Evolutionary conservation across 2,113 vertebrate genomes (phyloP).

Genomic region (Sminthopsis crassicaudata): DNA sequence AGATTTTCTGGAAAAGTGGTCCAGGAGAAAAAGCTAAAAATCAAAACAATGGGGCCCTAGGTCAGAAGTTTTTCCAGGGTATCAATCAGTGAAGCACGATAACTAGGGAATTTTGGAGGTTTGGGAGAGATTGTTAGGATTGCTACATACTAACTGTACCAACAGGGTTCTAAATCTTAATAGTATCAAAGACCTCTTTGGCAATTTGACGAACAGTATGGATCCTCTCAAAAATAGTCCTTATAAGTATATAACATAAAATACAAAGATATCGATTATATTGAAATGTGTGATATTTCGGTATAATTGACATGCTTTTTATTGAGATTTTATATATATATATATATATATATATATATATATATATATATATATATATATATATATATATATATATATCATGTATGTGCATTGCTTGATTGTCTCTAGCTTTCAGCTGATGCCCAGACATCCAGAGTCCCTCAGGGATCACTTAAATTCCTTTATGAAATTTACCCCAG

Average conservation of each 20-base stretch:
- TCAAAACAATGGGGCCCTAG: not conserved
- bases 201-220: not conserved
- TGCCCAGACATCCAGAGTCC: not conserved
- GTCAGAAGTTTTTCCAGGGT: not conserved
- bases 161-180: not conserved
- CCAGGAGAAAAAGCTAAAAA: not conserved
- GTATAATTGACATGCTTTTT: too few species aligned
- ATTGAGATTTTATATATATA: too few species aligned
- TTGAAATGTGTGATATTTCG: not conserved
- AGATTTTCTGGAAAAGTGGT: not conserved
- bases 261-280: not conserved
- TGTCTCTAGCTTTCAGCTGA: not conserved
- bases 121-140: not conserved
- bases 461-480: not conserved
- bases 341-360: too few species aligned
- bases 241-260: not conserved
- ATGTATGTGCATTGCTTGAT: not conserved
- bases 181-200: not conserved
- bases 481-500: not conserved
- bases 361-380: too few species aligned
- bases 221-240: not conserved
- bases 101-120: not conserved
- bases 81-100: not conserved
- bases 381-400: too few species aligned
- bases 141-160: not conserved